Percentiles rank a stretch among this genome's conserved stretches.
Conservation (phyloP, 2,888 invertebrate species). For the Erebia aethiops region DNA sequence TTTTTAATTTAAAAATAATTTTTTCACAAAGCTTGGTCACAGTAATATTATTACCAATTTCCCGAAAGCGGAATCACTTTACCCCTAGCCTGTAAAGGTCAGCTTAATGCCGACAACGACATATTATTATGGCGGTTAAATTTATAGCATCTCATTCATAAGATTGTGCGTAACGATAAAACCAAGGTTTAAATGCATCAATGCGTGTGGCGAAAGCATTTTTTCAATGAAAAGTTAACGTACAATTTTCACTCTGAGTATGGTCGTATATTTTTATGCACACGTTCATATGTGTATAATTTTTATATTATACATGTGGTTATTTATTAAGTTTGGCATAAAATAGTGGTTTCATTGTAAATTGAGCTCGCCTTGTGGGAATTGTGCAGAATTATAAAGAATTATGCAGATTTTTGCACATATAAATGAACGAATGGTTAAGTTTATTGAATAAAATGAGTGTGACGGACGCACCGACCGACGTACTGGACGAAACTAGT, state of each 20-base stretch:
- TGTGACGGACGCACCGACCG: no score
- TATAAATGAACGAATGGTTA: neutral
- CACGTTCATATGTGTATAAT: constrained; percentile 16
- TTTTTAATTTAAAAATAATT: no score
- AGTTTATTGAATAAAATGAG: neutral
- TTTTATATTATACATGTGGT: constrained; percentile 18
- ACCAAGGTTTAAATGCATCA: constrained; percentile 17
- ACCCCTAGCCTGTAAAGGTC: neutral
- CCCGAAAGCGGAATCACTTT: neutral
- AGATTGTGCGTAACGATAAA: constrained; percentile 29
- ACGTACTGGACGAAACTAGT: neutral
- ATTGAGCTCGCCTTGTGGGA: neutral
- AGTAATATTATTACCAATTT: neutral
- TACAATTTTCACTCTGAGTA: constrained; percentile 19
- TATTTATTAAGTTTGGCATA: constrained; percentile 9
- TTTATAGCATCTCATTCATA: constrained; percentile 29
- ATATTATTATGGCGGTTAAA: constrained; percentile 28
- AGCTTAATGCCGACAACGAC: constrained; percentile 11
- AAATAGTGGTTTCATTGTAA: constrained; percentile 10
- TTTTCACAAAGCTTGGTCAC: no score
- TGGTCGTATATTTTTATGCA: constrained; percentile 20
- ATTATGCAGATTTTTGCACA: constrained; percentile 13
- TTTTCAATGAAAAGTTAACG: constrained; percentile 19
- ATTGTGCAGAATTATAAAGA: neutral
- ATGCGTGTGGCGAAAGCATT: constrained; percentile 22